Conservation (phyloP, 2,797 vertebrate genomes). For the Squalus acanthias region DNA sequence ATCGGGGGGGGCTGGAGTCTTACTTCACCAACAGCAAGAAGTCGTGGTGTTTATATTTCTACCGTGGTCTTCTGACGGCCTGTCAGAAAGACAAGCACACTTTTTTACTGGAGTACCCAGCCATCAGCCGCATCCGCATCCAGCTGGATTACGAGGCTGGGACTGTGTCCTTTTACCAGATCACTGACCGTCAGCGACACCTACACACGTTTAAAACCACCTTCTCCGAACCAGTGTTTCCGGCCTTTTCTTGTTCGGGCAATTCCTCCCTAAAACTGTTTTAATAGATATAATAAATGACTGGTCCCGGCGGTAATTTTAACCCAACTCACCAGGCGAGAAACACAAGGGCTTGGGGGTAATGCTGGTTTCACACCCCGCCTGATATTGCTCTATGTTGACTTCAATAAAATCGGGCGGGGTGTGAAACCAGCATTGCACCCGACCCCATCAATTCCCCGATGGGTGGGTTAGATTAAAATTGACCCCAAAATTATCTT, state of each 20-base stretch:
- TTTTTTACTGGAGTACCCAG: conserved; percentile 24
- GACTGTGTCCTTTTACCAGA: conserved; percentile 2
- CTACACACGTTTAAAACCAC: not conserved
- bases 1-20: conserved; percentile 47
- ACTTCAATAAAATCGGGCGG: not conserved
- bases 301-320: not conserved
- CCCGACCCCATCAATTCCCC: not conserved
- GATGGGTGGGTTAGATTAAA: not conserved
- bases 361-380: not conserved
- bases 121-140: conserved; percentile 36
- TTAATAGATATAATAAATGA: not conserved
- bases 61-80: conserved; percentile 53
- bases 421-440: not conserved
- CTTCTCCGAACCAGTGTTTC: not conserved
- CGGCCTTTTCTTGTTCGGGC: not conserved
- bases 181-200: not conserved
- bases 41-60: conserved; percentile 56
- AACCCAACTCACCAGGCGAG: not conserved
- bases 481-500: not conserved
- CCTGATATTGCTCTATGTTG: not conserved
- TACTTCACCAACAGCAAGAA: conserved; percentile 49
- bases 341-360: not conserved
- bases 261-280: not conserved
- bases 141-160: conserved; percentile 25
- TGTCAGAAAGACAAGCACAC: conserved; percentile 52